These are phyloP conservation scores for Rhyacophila brunnea DNA, from an alignment of 1,140 invertebrate genomes.

Conservation along the genomic window DNA sequence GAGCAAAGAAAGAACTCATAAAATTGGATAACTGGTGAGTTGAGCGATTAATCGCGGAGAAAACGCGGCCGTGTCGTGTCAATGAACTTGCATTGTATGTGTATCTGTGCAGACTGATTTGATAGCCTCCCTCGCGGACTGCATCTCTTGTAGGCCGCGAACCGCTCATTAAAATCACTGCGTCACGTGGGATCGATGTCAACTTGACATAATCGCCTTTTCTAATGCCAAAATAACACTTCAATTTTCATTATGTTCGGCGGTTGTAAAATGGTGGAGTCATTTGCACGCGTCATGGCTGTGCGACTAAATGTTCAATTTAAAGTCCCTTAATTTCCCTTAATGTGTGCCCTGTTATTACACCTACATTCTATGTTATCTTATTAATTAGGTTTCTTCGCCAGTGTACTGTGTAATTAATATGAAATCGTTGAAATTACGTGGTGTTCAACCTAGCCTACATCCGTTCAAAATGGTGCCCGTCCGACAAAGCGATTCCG, in stretches of 20 bases:
- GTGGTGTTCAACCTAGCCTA: constrained; percentile 51
- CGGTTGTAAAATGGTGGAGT: constrained; percentile 52
- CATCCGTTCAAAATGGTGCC: constrained; percentile 63
- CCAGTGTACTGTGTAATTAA: constrained; percentile 29
- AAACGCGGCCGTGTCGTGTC: constrained; percentile 41
- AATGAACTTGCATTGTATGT: constrained; percentile 59
- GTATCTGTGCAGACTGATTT: constrained; percentile 59
- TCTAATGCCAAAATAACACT: constrained; percentile 51
- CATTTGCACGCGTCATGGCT: constrained; percentile 43
- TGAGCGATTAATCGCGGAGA: constrained; percentile 20
- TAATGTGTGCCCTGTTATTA: neutral
- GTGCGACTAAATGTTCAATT: constrained; percentile 11
- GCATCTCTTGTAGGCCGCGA: constrained; percentile 57
- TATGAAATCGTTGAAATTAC: constrained; percentile 42
- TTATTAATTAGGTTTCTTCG: neutral
- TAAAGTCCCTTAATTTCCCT: neutral
- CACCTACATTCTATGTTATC: neutral
- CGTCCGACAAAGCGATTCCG: constrained; percentile 37
- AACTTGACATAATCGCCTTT: constrained; percentile 57
- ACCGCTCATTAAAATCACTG: constrained; percentile 63
- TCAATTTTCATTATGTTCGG: constrained; percentile 51
- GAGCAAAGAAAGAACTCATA: constrained; percentile 88
- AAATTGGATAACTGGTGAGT: constrained; percentile 93
- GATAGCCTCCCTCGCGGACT: constrained; percentile 57
- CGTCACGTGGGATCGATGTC: constrained; percentile 64